Conservation (phyloP, 2,797 vertebrate species). For the Eidolon dupreanum region DNA sequence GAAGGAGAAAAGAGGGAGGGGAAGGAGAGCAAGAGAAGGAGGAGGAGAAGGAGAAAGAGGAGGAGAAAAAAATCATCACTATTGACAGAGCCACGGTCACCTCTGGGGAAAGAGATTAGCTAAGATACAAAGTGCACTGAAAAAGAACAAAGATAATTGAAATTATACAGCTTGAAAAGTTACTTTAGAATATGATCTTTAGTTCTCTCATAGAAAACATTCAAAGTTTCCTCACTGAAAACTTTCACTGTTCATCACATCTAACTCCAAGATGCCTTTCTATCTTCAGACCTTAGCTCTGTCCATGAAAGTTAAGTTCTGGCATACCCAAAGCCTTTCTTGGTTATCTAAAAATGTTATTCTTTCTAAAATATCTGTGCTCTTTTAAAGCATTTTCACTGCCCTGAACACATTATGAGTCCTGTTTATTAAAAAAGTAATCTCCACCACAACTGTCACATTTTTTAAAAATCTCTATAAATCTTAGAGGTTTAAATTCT, state of each 20-base stretch:
- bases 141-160: not conserved
- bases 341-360: not conserved
- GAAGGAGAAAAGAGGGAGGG: accelerated
- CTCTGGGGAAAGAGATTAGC: not conserved
- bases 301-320: not conserved
- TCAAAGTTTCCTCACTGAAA: not conserved
- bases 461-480: not conserved
- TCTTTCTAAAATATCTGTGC: not conserved
- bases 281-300: not conserved
- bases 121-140: not conserved
- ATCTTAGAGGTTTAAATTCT: not conserved
- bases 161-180: not conserved
- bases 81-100: accelerated
- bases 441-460: not conserved
- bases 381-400: not conserved
- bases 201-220: no score
- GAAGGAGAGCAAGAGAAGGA: not conserved
- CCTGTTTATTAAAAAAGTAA: not conserved
- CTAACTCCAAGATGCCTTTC: not conserved
- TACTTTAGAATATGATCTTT: not conserved
- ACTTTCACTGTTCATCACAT: not conserved
- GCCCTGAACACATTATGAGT: not conserved
- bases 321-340: not conserved
- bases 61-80: not conserved
- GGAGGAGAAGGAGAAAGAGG: not conserved